Evolutionary conservation across 2,888 invertebrate genomes (phyloP).

Genomic region (Gasteruption jaculator): DNA sequence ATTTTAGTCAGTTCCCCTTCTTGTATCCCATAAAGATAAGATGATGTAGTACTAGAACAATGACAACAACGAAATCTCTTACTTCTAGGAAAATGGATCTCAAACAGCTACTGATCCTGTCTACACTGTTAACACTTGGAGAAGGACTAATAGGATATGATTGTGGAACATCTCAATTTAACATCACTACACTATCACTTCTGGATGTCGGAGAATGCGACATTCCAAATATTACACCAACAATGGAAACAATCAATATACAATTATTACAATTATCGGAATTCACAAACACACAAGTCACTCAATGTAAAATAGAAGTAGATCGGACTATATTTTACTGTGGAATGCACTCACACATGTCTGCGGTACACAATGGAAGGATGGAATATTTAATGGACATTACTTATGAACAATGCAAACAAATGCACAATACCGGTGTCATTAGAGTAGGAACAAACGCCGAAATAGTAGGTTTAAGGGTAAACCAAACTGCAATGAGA

Average conservation of each 20-base stretch:
- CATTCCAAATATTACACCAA: slow-evolving; percentile 6
- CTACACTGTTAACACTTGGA: too few species aligned
- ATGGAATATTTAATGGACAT: slow-evolving; percentile 15
- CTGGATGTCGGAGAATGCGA: slow-evolving; percentile 18
- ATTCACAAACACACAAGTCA: slow-evolving; percentile 4
- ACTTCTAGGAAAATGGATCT: too few species aligned
- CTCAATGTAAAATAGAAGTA: slow-evolving; percentile 20
- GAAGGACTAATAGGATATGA: slow-evolving; percentile 15
- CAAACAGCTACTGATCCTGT: too few species aligned
- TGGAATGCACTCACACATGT: too few species aligned
- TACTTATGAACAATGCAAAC: slow-evolving; percentile 1
- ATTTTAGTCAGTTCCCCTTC: too few species aligned
- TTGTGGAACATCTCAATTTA: slow-evolving; percentile 14
- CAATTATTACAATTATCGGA: slow-evolving; percentile 17
- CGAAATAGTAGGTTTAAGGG: too few species aligned
- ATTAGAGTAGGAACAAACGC: background rate
- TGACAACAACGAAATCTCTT: too few species aligned
- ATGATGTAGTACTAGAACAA: too few species aligned
- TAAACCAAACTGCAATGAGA: too few species aligned
- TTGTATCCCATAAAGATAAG: too few species aligned
- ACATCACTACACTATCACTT: slow-evolving; percentile 18
- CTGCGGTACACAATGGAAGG: slow-evolving; percentile 10
- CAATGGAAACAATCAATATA: background rate
- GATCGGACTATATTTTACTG: slow-evolving; percentile 11
- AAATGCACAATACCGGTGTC: slow-evolving; percentile 8